Evolutionary conservation across 2,888 invertebrate genomes (phyloP), one percentile per base, ranked within the genome.

Genomic region (Tanytarsus gracilentus): DNA sequence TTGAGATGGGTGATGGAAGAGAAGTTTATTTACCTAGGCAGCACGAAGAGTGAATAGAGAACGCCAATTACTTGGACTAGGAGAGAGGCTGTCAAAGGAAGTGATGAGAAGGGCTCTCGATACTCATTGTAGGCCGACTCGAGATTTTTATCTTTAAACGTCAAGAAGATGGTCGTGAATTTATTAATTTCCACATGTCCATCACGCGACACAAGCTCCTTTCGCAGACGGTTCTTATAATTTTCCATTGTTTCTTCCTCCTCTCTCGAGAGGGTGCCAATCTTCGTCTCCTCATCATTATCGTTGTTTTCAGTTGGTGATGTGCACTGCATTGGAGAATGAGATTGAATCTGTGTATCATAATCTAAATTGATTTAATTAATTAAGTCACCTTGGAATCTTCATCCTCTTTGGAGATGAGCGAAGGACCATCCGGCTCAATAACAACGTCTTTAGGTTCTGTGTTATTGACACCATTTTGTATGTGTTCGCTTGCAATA

Each of bases 161-260:
- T 77, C 61, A 87, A 71, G 30, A 85, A 71, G 66, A 81, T 77
- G 64, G 80, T 81, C 11, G 84, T 83, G 67, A 85, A 83, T 65
- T 83, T 82, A 60, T 80, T 78, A 58, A 87, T 72, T 68, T 85
- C 81, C 69, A 83, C 82, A 73, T 87, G 84, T 55, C 87, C 86
- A 73, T 92, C 89, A 68, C 90, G 79, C 70, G 85, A 87, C 65
- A 90, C 85, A 61, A 93, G 79, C 71, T 93, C 93, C 71, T 89
- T 86, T 67, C 86, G 79, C 67, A 93, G 78, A 69, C 86, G 77
- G 71, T 83, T 80, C 75, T 88, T 84, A 75, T 91, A 86, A 72
- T 88, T 87, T 70, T 88, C 86, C 49, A 86, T 84, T 70, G 86
- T 84, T 71, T 83, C 81, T 66, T 81, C 76, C n/a, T n/a, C n/a